phyloP scores from a whole-genome alignment of 1,140 invertebrate genomes.

The Lepeophtheirus salmonis region DNA sequence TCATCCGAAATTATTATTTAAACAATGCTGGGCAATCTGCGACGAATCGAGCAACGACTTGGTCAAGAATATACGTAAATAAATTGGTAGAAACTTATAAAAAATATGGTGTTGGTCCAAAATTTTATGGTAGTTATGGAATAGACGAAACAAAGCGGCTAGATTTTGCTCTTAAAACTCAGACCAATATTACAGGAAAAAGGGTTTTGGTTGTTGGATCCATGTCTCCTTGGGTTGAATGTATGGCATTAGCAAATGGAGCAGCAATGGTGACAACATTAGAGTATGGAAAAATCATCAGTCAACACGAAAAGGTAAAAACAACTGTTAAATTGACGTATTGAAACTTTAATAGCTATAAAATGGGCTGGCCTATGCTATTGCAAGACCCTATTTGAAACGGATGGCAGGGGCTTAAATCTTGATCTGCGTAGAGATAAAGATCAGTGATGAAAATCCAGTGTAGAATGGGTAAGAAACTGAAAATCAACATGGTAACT shows the following conservation, averaged over 20 bases:
- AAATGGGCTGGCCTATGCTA: too few species aligned
- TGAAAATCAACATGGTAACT: too few species aligned
- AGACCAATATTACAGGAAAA: neutral
- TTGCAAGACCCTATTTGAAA: too few species aligned
- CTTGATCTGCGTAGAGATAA: too few species aligned
- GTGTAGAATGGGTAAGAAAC: too few species aligned
- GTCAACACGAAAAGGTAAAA: neutral
- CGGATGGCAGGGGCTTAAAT: too few species aligned
- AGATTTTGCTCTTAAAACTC: neutral
- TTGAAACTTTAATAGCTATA: too few species aligned
- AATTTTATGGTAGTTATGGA: neutral
- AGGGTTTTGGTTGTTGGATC: slow-evolving; percentile 10
- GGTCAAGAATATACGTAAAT: neutral
- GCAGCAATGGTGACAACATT: neutral
- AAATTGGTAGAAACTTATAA: neutral
- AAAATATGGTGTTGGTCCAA: neutral
- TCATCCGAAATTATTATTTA: neutral
- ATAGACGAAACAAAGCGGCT: neutral
- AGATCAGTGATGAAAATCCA: too few species aligned
- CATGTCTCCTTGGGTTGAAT: slow-evolving; percentile 3
- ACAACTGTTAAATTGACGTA: too few species aligned
- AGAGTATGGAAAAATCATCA: slow-evolving; percentile 9
- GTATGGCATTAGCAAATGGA: neutral
- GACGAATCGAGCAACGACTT: neutral
- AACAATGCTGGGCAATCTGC: neutral